Conservation (phyloP, 1,140 invertebrate genomes). For the Drosophila bifasciata region DNA sequence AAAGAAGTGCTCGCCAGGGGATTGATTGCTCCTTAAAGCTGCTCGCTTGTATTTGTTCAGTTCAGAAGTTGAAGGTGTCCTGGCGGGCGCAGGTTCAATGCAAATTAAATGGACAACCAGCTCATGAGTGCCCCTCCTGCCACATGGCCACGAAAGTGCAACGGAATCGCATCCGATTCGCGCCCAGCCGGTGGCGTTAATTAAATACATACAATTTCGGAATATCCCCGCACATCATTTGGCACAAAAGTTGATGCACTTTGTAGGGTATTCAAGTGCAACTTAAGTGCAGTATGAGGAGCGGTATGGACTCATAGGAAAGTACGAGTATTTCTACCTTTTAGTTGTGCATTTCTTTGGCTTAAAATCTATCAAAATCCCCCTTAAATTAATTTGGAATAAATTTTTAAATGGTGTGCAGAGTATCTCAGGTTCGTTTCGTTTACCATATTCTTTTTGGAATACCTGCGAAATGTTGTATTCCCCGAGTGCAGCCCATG, state of each 20-base stretch:
- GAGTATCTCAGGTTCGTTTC: neutral
- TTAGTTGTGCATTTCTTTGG: neutral
- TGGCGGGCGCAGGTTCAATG: conserved; percentile 37
- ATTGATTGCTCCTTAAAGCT: conserved; percentile 25
- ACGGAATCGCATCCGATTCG: conserved; percentile 37
- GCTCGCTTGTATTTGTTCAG: conserved; percentile 23
- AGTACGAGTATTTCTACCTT: no score
- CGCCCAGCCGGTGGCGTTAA: conserved; percentile 66
- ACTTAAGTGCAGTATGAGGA: no score
- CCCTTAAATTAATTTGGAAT: neutral
- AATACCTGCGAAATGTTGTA: conserved; percentile 29
- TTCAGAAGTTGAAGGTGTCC: conserved; percentile 48
- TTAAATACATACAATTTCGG: conserved; percentile 77
- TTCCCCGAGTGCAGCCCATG: conserved; percentile 60
- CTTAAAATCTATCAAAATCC: no score
- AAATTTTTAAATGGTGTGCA: conserved; percentile 6
- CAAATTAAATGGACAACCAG: conserved; percentile 59
- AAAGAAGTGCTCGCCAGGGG: conserved; percentile 41
- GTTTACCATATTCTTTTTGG: conserved; percentile 1
- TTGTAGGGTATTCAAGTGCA: no score
- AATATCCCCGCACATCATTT: conserved; percentile 16
- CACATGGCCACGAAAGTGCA: conserved; percentile 18
- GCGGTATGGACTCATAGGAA: no score
- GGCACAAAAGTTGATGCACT: neutral
- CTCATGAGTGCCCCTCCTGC: neutral